Evolutionary conservation across 2,888 invertebrate species (phyloP).

Genomic region (Leptothorax acervorum): DNA sequence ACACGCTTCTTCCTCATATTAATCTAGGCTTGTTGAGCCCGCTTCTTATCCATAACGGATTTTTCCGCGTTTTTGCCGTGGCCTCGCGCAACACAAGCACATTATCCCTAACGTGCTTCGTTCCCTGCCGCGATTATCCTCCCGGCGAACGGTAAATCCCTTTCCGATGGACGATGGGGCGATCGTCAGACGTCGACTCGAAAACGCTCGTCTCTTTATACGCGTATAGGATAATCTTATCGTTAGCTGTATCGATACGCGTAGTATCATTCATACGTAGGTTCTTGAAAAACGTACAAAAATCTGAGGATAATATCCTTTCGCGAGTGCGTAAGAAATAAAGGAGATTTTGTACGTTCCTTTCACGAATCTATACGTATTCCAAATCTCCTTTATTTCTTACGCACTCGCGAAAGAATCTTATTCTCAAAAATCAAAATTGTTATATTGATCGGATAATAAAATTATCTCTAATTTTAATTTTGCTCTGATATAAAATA

Average conservation of each 20-base stretch:
- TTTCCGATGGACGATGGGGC: constrained; percentile 43
- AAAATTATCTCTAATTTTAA: neutral
- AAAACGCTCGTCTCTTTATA: constrained; percentile 34
- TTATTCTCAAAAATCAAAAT: neutral
- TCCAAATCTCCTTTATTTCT: neutral
- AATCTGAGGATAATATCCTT: too few relatives aligned
- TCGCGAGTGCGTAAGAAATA: too few relatives aligned
- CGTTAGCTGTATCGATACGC: constrained; percentile 12
- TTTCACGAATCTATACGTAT: too few relatives aligned
- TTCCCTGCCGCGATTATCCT: constrained; percentile 52
- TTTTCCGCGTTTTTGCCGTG: constrained; percentile 67
- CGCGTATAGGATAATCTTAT: constrained; percentile 34
- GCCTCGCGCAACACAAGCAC: constrained; percentile 56
- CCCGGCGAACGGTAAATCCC: constrained; percentile 65
- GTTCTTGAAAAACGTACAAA: neutral
- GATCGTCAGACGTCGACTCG: constrained; percentile 30
- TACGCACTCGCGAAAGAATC: neutral
- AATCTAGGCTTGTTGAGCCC: constrained; percentile 63
- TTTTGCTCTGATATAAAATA: neutral
- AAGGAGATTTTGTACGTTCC: too few relatives aligned
- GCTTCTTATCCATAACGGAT: constrained; percentile 69
- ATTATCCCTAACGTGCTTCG: constrained; percentile 59
- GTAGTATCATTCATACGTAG: neutral
- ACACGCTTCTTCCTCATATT: constrained; percentile 69
- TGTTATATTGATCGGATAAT: neutral